phyloP scores from a whole-genome alignment of 2,113 vertebrate genomes.

The Ptychochromis oligacanthus region DNA sequence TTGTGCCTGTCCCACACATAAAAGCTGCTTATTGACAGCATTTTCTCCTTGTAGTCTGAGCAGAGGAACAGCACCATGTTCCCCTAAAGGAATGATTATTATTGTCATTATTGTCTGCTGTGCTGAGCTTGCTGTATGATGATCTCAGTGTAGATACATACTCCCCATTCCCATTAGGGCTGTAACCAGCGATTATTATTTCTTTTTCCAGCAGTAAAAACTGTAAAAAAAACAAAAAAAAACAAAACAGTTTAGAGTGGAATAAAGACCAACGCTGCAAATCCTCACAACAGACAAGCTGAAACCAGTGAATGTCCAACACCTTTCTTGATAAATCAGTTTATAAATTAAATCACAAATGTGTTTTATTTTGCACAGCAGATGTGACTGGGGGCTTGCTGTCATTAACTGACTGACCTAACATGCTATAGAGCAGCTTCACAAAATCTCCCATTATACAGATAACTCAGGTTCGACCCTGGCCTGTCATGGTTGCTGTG shows the following conservation, averaged over 20 bases:
- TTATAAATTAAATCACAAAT: background rate
- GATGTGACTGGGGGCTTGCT: background rate
- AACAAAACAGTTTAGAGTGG: background rate
- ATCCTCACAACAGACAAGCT: background rate
- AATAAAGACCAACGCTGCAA: background rate
- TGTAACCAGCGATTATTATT: background rate
- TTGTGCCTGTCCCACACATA: background rate
- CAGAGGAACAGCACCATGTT: background rate
- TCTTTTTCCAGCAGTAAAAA: background rate
- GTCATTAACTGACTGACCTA: conserved; percentile 13
- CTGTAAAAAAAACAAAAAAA: background rate
- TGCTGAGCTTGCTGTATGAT: background rate
- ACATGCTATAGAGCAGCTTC: background rate
- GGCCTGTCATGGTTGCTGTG: conserved; percentile 19
- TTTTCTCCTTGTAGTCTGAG: background rate
- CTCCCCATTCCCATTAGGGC: conserved; percentile 13
- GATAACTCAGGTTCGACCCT: conserved; percentile 15
- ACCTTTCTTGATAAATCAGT: background rate
- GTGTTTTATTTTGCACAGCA: background rate
- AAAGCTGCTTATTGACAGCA: background rate
- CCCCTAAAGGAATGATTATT: background rate
- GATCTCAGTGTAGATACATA: background rate
- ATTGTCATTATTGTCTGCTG: background rate
- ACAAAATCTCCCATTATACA: conserved; percentile 11
- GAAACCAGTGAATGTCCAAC: too few species aligned